Percentiles rank a stretch among this genome's conserved stretches.
These are phyloP conservation scores for Prunella strophiata DNA, from an alignment of 2,797 vertebrate genomes.

Conservation along the genomic window DNA sequence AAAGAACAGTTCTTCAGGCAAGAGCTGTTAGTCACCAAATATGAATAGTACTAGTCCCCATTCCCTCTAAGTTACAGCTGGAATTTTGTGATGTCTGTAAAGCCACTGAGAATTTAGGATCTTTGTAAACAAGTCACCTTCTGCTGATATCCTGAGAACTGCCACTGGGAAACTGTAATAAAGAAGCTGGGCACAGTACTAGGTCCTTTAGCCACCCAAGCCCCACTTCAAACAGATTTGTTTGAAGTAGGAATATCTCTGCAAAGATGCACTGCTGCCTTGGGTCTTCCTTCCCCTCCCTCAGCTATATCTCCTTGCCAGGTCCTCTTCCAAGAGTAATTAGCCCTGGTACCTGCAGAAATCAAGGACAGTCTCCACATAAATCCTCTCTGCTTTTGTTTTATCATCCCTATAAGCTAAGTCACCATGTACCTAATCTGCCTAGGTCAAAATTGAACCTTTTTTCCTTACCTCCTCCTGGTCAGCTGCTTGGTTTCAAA, in stretches of 20 bases:
- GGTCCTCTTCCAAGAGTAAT: neutral
- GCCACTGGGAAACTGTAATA: neutral
- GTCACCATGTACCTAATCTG: neutral
- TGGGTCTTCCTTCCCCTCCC: neutral
- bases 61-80: neutral
- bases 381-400: neutral
- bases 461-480: neutral
- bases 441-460: neutral
- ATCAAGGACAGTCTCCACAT: neutral
- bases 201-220: neutral
- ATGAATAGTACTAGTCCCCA: neutral
- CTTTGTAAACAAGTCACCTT: neutral
- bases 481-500: neutral
- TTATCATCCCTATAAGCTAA: neutral
- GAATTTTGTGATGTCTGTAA: neutral
- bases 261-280: neutral
- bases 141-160: neutral
- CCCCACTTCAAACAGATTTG: neutral
- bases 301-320: neutral
- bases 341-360: conserved; percentile 3
- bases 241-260: neutral
- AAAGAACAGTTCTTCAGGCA: neutral
- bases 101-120: neutral
- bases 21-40: neutral
- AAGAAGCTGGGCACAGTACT: neutral